Base-by-base conservation (phyloP, 2,888 invertebrate species). In the Hydrotaea diabolus region DNA sequence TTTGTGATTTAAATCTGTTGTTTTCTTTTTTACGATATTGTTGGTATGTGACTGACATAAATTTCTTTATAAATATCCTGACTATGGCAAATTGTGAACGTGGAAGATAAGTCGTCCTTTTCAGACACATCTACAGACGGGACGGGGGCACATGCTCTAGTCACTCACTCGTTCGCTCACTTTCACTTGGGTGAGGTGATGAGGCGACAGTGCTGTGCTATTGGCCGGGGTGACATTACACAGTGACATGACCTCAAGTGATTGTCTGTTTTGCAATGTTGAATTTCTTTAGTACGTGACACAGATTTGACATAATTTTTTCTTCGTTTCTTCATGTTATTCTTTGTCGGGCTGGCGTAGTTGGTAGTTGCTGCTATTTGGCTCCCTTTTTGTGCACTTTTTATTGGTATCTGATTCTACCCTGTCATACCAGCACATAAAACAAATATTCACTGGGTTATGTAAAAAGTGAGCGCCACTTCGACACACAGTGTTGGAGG, bases 21-120 rank as follows among this genome's bases (percentile, higher is more conserved):
- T 55, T 76, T 62, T 39, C 15, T 53, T 72, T 77, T 81, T 81
- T 66, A 73, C 21, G 75, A 77, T 73, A 81, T 81, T 77, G 26
- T 57, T 64, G 55, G 72, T 77, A 81, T 81, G 81, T 81, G 81
- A 81, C 81, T 77, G 77, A 81, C 77, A 81, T 81, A 77, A 77
- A 77, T 66, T 81, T 77, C 64, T 66, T 73, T 81, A 77, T 73
- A 73, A 66, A 77, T 77, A 81, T 46, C 72, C 43, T 71, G 69
- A 66, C 46, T 46, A 43, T 59, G 46, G 46, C 57, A 59, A 77
- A 77, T 23, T 66, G 46, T 23, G 59, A 74, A 74, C 46, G 21
- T 36, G 17, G 59, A 69, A 80, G 46, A 49, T 46, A 57, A 57
- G 21, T 57, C 9, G 17, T 57, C 31, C 69, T 77, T 74, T 74